Evolutionary conservation across 2,113 vertebrate genomes (phyloP).

Genomic region (Sprattus sprattus): DNA sequence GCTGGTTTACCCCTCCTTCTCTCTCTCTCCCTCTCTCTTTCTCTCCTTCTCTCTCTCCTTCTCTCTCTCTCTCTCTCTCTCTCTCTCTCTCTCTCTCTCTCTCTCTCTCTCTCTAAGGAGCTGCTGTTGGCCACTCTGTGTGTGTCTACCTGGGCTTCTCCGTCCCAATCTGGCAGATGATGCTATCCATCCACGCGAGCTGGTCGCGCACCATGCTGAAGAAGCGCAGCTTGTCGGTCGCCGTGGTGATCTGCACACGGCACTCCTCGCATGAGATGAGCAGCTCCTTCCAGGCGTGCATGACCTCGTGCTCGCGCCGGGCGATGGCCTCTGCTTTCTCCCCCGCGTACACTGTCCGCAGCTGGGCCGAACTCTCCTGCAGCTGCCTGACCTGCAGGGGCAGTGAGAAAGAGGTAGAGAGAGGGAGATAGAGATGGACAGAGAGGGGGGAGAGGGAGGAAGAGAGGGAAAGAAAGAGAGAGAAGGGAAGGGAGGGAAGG

Average conservation of each 20-base stretch:
- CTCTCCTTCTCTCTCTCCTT: not conserved
- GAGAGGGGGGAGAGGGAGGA: not conserved
- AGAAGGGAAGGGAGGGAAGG: too few species aligned
- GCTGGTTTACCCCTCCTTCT: not conserved
- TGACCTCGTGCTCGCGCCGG: constrained; percentile 84
- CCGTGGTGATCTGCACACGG: constrained; percentile 85
- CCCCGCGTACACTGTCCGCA: constrained; percentile 90
- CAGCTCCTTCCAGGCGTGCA: constrained; percentile 89
- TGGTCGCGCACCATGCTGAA: constrained; percentile 82
- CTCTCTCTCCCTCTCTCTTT: too few species aligned
- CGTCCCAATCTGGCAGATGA: constrained; percentile 85
- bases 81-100: not conserved
- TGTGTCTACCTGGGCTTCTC: constrained; percentile 87
- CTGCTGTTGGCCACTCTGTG: not conserved
- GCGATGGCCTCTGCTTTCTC: constrained; percentile 91
- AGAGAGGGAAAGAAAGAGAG: not conserved
- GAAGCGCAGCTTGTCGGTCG: constrained; percentile 88
- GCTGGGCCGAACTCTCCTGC: constrained; percentile 89
- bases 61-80: not conserved
- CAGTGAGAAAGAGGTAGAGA: not conserved
- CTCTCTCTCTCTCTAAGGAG: not conserved
- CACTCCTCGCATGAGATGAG: constrained; percentile 87
- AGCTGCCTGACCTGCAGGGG: constrained; percentile 82
- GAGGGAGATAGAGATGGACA: not conserved
- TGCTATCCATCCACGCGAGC: constrained; percentile 89